phyloP scores from a whole-genome alignment of 1,140 invertebrate species.

The Drosophila obscura region DNA sequence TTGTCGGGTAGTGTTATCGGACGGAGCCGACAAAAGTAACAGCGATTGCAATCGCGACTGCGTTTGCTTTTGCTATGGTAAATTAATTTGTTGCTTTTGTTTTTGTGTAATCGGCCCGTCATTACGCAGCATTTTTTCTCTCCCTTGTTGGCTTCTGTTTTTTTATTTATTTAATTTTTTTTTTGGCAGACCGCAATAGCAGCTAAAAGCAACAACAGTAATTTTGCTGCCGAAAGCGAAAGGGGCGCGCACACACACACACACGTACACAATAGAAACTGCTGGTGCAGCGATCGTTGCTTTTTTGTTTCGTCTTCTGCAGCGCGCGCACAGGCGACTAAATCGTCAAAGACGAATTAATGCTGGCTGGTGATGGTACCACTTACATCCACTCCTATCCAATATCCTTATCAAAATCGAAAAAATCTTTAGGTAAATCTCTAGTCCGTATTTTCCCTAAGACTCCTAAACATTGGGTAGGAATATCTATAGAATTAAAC shows the following conservation, averaged over 20 bases:
- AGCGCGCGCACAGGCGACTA: conserved; percentile 14
- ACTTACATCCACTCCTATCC: no score
- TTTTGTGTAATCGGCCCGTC: conserved; percentile 35
- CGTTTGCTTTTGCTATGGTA: conserved; percentile 43
- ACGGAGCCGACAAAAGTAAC: conserved; percentile 4
- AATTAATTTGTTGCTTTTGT: conserved; percentile 21
- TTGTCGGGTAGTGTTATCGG: no score
- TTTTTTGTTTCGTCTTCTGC: conserved; percentile 7
- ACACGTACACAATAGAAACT: conserved; percentile 46
- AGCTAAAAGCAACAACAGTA: conserved; percentile 45
- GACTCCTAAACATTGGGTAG: no score
- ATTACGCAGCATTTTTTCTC: conserved; percentile 52
- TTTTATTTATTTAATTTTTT: conserved; percentile 22
- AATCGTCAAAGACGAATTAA: conserved; percentile 17
- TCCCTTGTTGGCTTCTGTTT: not conserved
- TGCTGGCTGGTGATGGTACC: not conserved
- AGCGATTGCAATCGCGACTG: conserved; percentile 35
- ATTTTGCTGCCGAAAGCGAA: conserved; percentile 72
- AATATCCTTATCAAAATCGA: no score
- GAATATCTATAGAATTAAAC: no score
- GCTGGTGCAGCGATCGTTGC: conserved; percentile 44
- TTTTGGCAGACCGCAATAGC: conserved; percentile 16
- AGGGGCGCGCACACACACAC: conserved; percentile 48
- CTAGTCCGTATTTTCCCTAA: no score
- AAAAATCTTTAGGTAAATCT: no score